Percentiles rank a stretch among this genome's conserved stretches.
phyloP scores from a whole-genome alignment of 2,797 vertebrate genomes.

The Hemitrygon akajei region DNA sequence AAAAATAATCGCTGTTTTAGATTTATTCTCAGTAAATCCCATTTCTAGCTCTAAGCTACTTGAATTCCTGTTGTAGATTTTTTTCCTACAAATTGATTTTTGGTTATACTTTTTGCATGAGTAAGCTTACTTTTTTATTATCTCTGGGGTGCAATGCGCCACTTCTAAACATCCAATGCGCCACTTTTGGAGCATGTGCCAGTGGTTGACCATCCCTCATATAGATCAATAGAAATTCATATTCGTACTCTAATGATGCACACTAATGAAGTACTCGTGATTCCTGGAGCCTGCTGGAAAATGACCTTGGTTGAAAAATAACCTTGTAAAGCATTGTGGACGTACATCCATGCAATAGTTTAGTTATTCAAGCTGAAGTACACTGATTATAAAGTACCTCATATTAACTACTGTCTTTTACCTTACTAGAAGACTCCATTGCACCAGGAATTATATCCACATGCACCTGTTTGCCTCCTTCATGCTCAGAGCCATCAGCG shows the following conservation, averaged over 20 bases:
- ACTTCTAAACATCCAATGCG: no score
- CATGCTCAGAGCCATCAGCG: conserved; percentile 75
- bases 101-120: no score
- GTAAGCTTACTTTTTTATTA: no score
- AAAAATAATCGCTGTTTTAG: no score
- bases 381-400: not conserved
- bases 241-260: not conserved
- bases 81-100: no score
- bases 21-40: no score
- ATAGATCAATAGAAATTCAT: no score
- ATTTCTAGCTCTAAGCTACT: no score
- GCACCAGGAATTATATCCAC: conserved; percentile 82
- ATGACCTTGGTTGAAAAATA: not conserved
- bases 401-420: not conserved
- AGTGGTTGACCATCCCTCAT: no score
- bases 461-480: conserved; percentile 84
- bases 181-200: no score
- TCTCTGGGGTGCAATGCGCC: no score
- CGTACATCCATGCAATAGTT: not conserved
- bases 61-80: no score
- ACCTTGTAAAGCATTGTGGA: not conserved
- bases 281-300: not conserved
- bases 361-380: not conserved
- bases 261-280: not conserved
- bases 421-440: conserved; percentile 68